Evolutionary conservation across 2,797 vertebrate species (phyloP).

Genomic region (Poecilia gillii): DNA sequence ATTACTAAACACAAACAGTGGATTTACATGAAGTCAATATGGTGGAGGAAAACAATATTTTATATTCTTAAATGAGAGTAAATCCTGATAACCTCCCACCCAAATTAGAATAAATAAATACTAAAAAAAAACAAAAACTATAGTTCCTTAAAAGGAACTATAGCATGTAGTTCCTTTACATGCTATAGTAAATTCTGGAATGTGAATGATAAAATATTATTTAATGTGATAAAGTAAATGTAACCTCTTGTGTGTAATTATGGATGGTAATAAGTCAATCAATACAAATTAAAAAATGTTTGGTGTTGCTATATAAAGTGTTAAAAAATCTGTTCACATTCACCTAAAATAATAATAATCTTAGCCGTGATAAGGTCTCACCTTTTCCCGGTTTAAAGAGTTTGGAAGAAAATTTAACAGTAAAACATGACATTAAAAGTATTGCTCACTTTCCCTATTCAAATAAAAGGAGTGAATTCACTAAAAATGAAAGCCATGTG

Average conservation of each 20-base stretch:
- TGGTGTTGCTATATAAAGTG: background rate
- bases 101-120: background rate
- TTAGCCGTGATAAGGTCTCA: no score
- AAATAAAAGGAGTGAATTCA: no score
- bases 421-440: background rate
- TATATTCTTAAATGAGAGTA: background rate
- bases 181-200: background rate
- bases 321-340: background rate
- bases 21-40: background rate
- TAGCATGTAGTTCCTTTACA: no score
- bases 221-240: background rate
- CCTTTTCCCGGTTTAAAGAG: background rate
- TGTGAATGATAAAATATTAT: background rate
- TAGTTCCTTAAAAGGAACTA: no score
- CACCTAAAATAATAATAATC: background rate
- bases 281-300: background rate
- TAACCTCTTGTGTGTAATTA: background rate
- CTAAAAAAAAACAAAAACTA: background rate
- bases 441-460: background rate
- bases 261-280: background rate
- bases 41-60: background rate
- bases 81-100: background rate
- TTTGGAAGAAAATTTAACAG: background rate
- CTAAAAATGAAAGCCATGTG: background rate
- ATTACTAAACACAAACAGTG: background rate